phyloP scores from a whole-genome alignment of 1,140 invertebrate species.

The Drosophila takahashii region DNA sequence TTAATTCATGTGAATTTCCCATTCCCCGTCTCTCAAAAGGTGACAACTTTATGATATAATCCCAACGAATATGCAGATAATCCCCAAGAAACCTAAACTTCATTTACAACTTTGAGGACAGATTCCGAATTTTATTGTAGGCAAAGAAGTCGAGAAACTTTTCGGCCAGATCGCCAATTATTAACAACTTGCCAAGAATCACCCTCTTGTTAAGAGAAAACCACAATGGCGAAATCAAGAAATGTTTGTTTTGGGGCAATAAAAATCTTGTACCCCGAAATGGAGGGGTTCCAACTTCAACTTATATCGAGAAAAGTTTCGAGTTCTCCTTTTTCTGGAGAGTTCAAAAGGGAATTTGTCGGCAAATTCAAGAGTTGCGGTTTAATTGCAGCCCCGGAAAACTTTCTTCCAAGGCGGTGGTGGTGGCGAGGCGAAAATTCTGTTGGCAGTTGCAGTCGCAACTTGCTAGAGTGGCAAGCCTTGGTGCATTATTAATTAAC shows the following conservation, averaged over 20 bases:
- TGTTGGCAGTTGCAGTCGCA: conserved; percentile 48
- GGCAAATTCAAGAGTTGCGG: conserved; percentile 48
- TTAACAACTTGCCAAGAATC: conserved; percentile 38
- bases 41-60: conserved; percentile 26
- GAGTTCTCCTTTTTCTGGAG: conserved; percentile 12
- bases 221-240: conserved; percentile 20
- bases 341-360: conserved; percentile 45
- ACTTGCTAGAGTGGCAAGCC: conserved; percentile 43
- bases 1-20: background rate
- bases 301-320: conserved; percentile 33
- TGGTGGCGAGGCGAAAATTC: conserved; percentile 30
- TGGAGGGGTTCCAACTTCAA: background rate
- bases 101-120: conserved; percentile 22
- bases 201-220: conserved; percentile 29
- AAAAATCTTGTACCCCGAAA: conserved; percentile 23
- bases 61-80: conserved; percentile 5
- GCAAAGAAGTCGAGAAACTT: conserved; percentile 14
- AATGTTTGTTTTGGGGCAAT: conserved; percentile 39
- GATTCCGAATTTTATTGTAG: conserved; percentile 28
- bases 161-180: conserved; percentile 40
- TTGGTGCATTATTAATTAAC: conserved; percentile 70
- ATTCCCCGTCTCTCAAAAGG: conserved; percentile 3
- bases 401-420: conserved; percentile 25
- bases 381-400: conserved; percentile 42
- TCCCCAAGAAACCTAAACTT: conserved; percentile 27